Base-by-base conservation (phyloP, 2,113 vertebrate species). In the Agapornis roseicollis region DNA sequence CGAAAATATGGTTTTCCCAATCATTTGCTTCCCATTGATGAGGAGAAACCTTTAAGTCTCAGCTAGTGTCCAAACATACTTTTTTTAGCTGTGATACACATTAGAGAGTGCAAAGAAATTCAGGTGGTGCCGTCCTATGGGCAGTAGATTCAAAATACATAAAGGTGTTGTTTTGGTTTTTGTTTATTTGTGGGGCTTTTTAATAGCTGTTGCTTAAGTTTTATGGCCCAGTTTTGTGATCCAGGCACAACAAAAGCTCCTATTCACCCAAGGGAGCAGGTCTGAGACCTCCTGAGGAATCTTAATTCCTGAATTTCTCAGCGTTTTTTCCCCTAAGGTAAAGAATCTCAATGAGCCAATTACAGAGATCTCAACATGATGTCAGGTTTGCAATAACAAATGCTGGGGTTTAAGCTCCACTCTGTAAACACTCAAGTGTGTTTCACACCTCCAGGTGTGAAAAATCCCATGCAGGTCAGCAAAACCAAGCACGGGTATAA, bases 261-360 rank as follows among this genome's bases (percentile, higher is more conserved):
- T 37, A 17, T 76, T 94, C 69, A 94, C 52, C 7, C 0, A 5
- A 12, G 28, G 22, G 13, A 88, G 55, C 60, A 44, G 80, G 60
- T 68, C 70, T 64, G 71, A 66, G 64, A 52, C n/a, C 0, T 7
- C 33, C 49, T 89, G 42, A 63, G 58, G 65, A 69, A 90, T 83
- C 81, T 78, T 86, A 88, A 89, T 76, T 84, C 92, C 88, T 79
- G 42, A 25, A 65, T 81, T 90, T 93, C 73, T 90, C 47, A 50
- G 28, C 12, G 17, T 37, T 56, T 23, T 79, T 63, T 72, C 66
- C 61, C 3, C 28, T 16, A 28, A 66, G 6, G 25, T 13, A 22
- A 52, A 80, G 60, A 68, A 86, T 89, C 63, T n/a, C 69, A 47
- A 11, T 28, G 55, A 80, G 52, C 27, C 15, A 20, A 9, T 58